A percentile compares a stretch with the other conserved stretches of the same genome.
Evolutionary conservation across 2,797 vertebrate species (phyloP).

Genomic region (Syngnathus acus): DNA sequence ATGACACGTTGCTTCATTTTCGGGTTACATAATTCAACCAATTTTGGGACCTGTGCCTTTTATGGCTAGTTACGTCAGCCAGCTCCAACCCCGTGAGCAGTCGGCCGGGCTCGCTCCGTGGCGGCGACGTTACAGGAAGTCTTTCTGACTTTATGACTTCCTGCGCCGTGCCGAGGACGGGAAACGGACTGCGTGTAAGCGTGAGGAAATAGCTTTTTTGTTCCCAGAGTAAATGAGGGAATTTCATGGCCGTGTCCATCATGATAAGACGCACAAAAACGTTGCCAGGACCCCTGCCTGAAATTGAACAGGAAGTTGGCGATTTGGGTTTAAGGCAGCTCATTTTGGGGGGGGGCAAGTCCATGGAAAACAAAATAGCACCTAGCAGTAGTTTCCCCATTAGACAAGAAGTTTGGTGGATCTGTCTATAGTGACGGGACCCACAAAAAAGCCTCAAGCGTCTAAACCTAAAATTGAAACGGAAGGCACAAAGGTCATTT

Average conservation of each 20-base stretch:
- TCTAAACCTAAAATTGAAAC: no score
- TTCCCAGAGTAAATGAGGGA: slow-evolving; percentile 51
- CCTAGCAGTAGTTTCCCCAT: no score
- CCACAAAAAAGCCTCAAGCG: no score
- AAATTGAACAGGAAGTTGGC: not conserved
- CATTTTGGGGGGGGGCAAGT: no score
- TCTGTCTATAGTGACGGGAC: no score
- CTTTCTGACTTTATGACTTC: slow-evolving; percentile 74
- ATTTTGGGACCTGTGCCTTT: not conserved
- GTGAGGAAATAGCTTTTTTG: slow-evolving; percentile 41
- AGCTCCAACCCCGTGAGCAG: slow-evolving; percentile 4
- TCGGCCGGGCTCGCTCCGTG: slow-evolving; percentile 16
- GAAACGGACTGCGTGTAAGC: slow-evolving; percentile 48
- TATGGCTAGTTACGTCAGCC: not conserved
- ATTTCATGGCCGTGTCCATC: slow-evolving; percentile 17
- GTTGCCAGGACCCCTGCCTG: not conserved
- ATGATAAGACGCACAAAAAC: not conserved
- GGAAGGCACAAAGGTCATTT: no score
- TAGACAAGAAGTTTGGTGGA: no score
- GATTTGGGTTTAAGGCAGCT: not conserved
- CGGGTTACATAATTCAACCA: not conserved
- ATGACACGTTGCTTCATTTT: not conserved
- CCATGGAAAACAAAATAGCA: no score
- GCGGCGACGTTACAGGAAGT: slow-evolving; percentile 69
- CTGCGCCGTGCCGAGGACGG: slow-evolving; percentile 50